Evolutionary conservation across 1,140 invertebrate genomes (phyloP), one percentile per base, ranked within the genome.

Genomic region (Lepidotrigona ventralis): DNA sequence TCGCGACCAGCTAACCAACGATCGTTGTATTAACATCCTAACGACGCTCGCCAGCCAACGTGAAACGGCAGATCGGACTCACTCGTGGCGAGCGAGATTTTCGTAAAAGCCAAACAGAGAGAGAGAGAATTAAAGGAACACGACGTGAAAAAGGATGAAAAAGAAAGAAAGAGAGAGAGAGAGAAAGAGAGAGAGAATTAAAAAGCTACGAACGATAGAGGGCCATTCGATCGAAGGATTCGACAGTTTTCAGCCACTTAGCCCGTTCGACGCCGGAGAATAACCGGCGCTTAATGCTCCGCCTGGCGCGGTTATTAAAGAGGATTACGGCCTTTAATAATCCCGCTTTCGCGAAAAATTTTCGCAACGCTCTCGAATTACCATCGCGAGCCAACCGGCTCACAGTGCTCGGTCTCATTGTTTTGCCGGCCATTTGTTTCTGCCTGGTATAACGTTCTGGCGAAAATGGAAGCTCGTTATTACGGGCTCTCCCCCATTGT

Each of bases 381-480:
- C 73, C 72, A 51, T 82, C 73, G 63, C 56, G 58, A 17, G 39
- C 53, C 63, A 58, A 76, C 33, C 71, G 33, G 73, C 64, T 46
- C 39, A 11, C 39, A 8, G 21, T 78, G 56, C 64, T 66, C 63
- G 74, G 39, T 69, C 75, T 82, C 81, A 82, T 82, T 82, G 81
- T 82, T 77, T 82, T 53, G 64, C 74, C 81, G 81, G 46, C 64
- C 74, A 77, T 82, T 81, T 77, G 81, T 82, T 69, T 77, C 73
- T 58, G 63, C 63, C 73, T 58, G 72, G 81, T 78, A 66, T 82
- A 82, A 82, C 81, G 81, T 78, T 63, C 74, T 46, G 39, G 73
- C 64, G 74, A 82, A 78, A 82, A 82, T 77, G 81, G 81, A 82
- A 69, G 74, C 81, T 82, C 81, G 81, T 82, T 82, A 82, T 68